phyloP scores from a whole-genome alignment of 2,888 invertebrate genomes.

The Monoplex corrugatus region DNA sequence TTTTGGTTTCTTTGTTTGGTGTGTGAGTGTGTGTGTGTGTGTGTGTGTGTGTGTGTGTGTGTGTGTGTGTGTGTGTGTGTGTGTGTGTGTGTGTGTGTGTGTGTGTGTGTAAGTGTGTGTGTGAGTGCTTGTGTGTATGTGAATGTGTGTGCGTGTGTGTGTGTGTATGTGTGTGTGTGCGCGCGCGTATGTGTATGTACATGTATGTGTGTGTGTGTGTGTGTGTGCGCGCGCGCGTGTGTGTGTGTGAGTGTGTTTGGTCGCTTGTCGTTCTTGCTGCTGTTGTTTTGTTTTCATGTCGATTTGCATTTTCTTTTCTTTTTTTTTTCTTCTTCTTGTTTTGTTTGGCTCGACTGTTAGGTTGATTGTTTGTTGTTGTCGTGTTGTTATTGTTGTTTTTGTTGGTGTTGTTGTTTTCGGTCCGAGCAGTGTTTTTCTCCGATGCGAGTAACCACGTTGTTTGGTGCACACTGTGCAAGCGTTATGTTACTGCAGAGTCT shows the following conservation, averaged over 20 bases:
- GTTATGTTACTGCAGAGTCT: too few relatives aligned
- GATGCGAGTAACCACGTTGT: too few relatives aligned
- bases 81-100: constrained; percentile 15
- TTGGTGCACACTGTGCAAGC: too few relatives aligned
- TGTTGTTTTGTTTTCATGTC: too few relatives aligned
- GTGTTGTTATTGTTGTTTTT: too few relatives aligned
- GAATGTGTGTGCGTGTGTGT: neutral
- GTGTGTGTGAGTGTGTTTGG: neutral
- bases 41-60: neutral
- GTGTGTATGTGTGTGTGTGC: neutral
- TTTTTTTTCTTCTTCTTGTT: too few relatives aligned
- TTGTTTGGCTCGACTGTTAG: too few relatives aligned
- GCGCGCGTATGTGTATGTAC: neutral
- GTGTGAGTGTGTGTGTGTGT: neutral
- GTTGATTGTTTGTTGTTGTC: too few relatives aligned
- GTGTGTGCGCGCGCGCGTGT: neutral
- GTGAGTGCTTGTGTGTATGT: neutral
- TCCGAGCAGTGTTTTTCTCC: too few relatives aligned
- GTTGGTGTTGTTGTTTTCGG: too few relatives aligned
- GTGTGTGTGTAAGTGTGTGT: neutral
- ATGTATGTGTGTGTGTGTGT: neutral
- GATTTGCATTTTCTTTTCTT: too few relatives aligned
- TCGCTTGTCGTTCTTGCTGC: too few relatives aligned
- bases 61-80: neutral
- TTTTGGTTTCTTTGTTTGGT: neutral